phyloP scores from a whole-genome alignment of 2,888 invertebrate genomes.

The Pachymerium ferrugineum region DNA sequence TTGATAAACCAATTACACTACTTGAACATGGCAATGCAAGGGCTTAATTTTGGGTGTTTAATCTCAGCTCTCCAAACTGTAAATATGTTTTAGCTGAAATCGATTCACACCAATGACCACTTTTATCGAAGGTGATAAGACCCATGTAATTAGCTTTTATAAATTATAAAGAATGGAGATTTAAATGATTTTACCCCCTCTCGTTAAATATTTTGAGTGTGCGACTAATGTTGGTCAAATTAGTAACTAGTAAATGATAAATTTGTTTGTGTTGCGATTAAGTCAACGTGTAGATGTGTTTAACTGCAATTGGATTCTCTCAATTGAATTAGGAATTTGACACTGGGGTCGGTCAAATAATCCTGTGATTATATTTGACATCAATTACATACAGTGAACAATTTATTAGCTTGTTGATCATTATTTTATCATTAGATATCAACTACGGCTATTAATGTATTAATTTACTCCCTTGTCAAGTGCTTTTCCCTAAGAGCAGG shows the following conservation, averaged over 20 bases:
- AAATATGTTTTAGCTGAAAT: constrained; percentile 15
- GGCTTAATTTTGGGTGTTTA: constrained; percentile 8
- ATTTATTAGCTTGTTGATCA: neutral
- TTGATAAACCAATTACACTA: constrained; percentile 22
- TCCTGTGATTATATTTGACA: constrained; percentile 9
- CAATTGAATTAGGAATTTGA: constrained; percentile 7
- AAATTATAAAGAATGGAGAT: too few relatives aligned
- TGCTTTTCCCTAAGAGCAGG: too few relatives aligned
- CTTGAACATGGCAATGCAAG: neutral
- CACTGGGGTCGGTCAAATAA: neutral
- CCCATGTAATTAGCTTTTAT: neutral
- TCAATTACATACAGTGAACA: neutral
- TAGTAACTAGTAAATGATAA: too few relatives aligned
- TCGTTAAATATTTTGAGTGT: too few relatives aligned
- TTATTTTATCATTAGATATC: neutral
- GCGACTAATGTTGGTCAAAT: too few relatives aligned
- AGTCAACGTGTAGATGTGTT: neutral
- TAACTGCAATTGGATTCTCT: neutral
- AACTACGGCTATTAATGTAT: too few relatives aligned
- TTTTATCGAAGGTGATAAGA: neutral
- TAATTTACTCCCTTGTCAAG: too few relatives aligned
- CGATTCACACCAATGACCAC: neutral
- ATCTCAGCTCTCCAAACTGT: neutral
- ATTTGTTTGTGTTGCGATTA: neutral
- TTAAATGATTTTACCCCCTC: too few relatives aligned